Evolutionary conservation across 1,140 invertebrate genomes (phyloP), one percentile per base, ranked within the genome.

Genomic region (Brachionus calyciflorus): DNA sequence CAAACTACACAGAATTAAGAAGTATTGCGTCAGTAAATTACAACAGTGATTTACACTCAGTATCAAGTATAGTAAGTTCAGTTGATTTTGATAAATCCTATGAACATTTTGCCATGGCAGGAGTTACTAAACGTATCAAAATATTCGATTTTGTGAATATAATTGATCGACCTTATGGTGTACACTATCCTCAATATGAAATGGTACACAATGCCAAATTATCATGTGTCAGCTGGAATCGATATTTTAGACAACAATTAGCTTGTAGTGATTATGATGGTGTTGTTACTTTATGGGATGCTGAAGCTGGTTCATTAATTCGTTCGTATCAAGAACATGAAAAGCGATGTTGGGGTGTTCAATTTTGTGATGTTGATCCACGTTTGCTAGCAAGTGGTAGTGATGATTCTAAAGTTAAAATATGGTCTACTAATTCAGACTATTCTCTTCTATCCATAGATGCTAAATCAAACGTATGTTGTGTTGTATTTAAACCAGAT

Each of bases 181-280:
- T 95, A 78, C 93, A 97, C 85, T 96, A 95, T 86, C 93, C 94
- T 0, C 90, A 91, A 78, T 89, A 90, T 7, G 94, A 97, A 85
- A 95, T 98, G 91, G 85, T 91, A n/a, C 96, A 92, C 60, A 90
- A 88, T 81, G 94, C 93, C 19, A 97, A 96, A 86, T 95, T 96
- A 79, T 95, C 93, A 6, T 96, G 93, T 86, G 90, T 97, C 0
- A 92, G 91, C 55, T 98, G 93, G 93, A 96, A 93, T 85, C 90
- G 90, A 9, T 96, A 94, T 83, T 92, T 93, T 81, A 96, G 96
- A 85, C 88, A 89, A 76, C 89, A 91, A 81, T 83, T 97, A 33
- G 93, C 92, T 0, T 94, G 92, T n/a, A 92, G 92, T 78, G 94
- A 97, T 86, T 97, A 97, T 84, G 94, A 96, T 85, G 94, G 94